Evolutionary conservation across 2,113 vertebrate species (phyloP), one percentile per base, ranked within the genome.

Genomic region (Xiphias gladius): DNA sequence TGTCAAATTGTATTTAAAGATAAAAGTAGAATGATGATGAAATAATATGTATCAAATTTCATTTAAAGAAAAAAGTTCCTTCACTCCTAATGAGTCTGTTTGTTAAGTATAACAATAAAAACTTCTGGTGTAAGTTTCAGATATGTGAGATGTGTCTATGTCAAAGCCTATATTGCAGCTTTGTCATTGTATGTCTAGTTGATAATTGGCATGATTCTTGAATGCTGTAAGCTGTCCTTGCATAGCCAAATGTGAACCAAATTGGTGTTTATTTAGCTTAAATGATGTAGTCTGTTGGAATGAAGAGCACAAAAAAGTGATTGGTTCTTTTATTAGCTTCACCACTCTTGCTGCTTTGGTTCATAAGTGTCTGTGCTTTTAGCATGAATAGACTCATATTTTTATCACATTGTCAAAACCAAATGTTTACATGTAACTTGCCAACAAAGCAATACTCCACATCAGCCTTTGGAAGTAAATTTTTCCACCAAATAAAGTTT

Each of bases 351-450:
- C 10, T 54, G 20, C 22, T 54, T 54, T 54, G 52, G 52, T 54
- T n/a, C n/a, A n/a, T n/a, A n/a, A n/a, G n/a, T n/a, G n/a, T n/a
- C 9, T 54, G 52, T 54, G 22, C 20, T 54, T n/a, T 54, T 22
- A 54, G 20, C n/a, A n/a, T 50, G 7, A 52, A 54, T 4, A 54
- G 9, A n/a, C 20, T n/a, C 22, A 39, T 9, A 12, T 9, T 9
- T 22, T 52, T 52, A 3, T 22, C 50, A 52, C 50, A 9, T 52
- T 1, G 6, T 5, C 35, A 35, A 35, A 35, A 35, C 35, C 20
- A 43, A 76, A 71, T 65, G 75, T 85, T 85, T 83, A 85, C 72
- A 76, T 54, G 39, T 26, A 48, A 48, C 57, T 72, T 58, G n/a
- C 43, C 30, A 39, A 52, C 39, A 59, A 55, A 28, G 32, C 41